Evolutionary conservation across 1,140 invertebrate genomes (phyloP), one percentile per base, ranked within the genome.

Genomic region (Ceratina australensis): DNA sequence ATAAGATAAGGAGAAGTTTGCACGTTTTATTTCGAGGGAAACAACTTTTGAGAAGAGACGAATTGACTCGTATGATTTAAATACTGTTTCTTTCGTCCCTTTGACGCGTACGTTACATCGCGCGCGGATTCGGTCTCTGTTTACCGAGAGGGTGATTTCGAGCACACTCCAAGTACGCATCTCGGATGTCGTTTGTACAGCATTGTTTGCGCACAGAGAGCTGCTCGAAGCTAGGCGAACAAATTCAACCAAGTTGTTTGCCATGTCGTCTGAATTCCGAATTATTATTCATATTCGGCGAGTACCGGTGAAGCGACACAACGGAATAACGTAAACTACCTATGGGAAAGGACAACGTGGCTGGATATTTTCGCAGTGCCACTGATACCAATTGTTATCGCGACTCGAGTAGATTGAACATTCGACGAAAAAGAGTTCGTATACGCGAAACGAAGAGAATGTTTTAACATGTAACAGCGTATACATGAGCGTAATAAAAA

Each of bases 261-360:
- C 59, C n/a, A 52, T 66, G 26, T n/a, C 52, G 28, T 42, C 20
- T 72, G 65, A 81, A 81, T 73, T 42, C 18, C 63, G 59, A 81
- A 81, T 73, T 72, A 81, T 81, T 78, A 78, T 78, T 73, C 75
- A 54, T 68, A 73, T 63, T 68, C 42, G 61, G 49, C 26, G 2
- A 42, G 33, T 10, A 7, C 33, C 33, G 33, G 33, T 42, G 33
- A 10, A 42, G 33, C 33, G 10, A 42, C 33, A 42, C 33, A 10
- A 42, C 16, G 13, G 18, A 12, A 61, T 52, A 42, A 42, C 54
- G 72, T 47, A 50, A 81, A 81, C 65, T 50, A 42, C 26, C 56
- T 15, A 49, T 42, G 24, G 60, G 50, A 65, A 64, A 73, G 52
- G 54, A 77, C 57, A 10, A 50, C 12, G 26, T 20, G 10, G 5